Percentiles rank a stretch among this genome's conserved stretches.
Conservation (phyloP, 2,797 vertebrate species). For the Picus viridis region DNA sequence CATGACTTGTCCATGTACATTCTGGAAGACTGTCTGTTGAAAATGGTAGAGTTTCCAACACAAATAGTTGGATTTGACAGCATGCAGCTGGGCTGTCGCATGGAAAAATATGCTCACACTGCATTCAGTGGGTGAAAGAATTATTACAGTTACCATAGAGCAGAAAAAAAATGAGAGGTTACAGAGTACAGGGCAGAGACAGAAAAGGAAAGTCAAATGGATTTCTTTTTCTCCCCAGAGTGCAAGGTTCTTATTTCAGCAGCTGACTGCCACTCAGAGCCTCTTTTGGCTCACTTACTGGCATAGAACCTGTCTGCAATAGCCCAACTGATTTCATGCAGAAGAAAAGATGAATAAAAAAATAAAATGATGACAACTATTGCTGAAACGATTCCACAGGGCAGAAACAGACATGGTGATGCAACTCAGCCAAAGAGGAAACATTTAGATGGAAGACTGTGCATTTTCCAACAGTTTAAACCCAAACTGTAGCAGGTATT, state of each 20-base stretch:
- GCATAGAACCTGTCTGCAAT: not conserved
- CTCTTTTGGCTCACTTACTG: not conserved
- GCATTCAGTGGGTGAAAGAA: not conserved
- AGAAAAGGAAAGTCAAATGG: not conserved
- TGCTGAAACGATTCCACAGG: not conserved
- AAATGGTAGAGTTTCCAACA: not conserved
- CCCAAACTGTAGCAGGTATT: not conserved
- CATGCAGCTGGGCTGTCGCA: not conserved
- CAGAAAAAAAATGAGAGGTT: not conserved
- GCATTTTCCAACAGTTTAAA: not conserved
- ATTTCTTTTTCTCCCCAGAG: not conserved
- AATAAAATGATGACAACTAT: not conserved
- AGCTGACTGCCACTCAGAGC: constrained; percentile 21
- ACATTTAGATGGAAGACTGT: not conserved
- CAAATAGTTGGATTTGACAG: not conserved
- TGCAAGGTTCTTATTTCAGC: constrained; percentile 20
- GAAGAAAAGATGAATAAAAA: constrained; percentile 4
- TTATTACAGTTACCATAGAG: not conserved
- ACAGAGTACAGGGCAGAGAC: not conserved
- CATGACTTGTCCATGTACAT: not conserved
- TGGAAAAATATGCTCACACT: not conserved
- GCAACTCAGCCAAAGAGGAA: not conserved
- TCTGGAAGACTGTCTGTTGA: not conserved
- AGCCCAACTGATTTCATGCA: not conserved
- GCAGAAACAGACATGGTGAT: not conserved